Percentiles rank a stretch among this genome's conserved stretches.
phyloP scores from a whole-genome alignment of 2,113 vertebrate genomes.

The Chrysemys picta region DNA sequence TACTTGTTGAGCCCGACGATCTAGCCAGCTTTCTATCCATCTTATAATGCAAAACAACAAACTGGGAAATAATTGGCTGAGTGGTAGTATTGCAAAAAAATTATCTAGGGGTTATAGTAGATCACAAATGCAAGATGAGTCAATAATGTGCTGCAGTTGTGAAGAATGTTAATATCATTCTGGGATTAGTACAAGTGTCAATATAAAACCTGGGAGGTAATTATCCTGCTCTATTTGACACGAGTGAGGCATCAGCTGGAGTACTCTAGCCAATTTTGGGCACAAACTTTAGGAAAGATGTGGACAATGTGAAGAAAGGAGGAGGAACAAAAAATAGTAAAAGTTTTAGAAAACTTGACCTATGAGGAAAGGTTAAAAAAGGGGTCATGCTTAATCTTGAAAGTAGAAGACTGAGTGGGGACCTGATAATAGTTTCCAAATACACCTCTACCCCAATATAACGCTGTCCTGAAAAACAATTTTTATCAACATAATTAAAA shows the following conservation, averaged over 20 bases:
- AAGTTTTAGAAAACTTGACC: neutral
- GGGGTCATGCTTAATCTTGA: neutral
- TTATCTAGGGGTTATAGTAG: neutral
- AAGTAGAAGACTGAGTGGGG: neutral
- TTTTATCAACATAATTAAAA: neutral
- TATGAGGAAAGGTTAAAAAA: too few relatives aligned
- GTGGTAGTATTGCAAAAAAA: neutral
- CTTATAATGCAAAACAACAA: neutral
- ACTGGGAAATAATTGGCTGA: neutral
- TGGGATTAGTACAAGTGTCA: neutral
- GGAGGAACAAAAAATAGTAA: neutral
- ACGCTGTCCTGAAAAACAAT: neutral
- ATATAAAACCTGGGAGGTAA: neutral
- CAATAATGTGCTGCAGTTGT: neutral
- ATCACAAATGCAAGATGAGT: neutral
- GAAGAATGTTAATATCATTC: neutral
- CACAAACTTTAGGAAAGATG: neutral
- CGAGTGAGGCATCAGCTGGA: neutral
- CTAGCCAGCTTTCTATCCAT: too few relatives aligned
- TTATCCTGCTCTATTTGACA: neutral
- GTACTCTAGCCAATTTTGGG: neutral
- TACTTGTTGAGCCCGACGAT: too few relatives aligned
- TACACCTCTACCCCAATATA: too few relatives aligned
- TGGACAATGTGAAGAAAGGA: neutral
- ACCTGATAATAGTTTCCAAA: too few relatives aligned